A percentile compares a stretch with the other conserved stretches of the same genome.
Evolutionary conservation across 2,113 vertebrate species (phyloP).

Genomic region (Telmatochromis sp.): DNA sequence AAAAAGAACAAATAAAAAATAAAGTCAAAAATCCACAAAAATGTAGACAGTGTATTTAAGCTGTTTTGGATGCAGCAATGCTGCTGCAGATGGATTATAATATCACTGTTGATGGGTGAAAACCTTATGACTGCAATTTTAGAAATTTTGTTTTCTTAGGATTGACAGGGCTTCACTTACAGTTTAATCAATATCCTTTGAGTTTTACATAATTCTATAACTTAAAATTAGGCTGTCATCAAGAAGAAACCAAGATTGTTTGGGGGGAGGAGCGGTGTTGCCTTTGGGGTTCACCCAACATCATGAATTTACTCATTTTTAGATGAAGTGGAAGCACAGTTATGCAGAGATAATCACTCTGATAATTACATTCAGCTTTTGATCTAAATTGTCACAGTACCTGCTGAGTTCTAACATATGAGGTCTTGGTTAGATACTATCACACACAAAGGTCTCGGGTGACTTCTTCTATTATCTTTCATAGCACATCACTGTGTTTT

Average conservation of each 20-base stretch:
- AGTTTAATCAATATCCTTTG: background rate
- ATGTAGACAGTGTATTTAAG: background rate
- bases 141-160: background rate
- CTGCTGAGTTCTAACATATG: background rate
- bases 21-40: conserved; percentile 23
- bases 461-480: conserved; percentile 48
- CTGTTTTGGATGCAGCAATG: background rate
- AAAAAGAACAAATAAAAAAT: background rate
- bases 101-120: background rate
- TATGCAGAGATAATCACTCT: background rate
- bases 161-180: background rate
- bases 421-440: conserved; percentile 12
- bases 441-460: conserved; percentile 18
- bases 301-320: background rate
- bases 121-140: background rate
- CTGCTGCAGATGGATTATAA: background rate
- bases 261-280: background rate
- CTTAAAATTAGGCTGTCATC: background rate
- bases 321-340: background rate
- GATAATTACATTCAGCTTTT: background rate
- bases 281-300: background rate
- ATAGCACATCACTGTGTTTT: conserved; percentile 36
- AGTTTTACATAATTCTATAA: background rate
- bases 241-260: background rate
- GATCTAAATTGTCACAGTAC: background rate